Base-by-base conservation (phyloP, 1,140 invertebrate genomes). In the Chrysomallon squamiferum region DNA sequence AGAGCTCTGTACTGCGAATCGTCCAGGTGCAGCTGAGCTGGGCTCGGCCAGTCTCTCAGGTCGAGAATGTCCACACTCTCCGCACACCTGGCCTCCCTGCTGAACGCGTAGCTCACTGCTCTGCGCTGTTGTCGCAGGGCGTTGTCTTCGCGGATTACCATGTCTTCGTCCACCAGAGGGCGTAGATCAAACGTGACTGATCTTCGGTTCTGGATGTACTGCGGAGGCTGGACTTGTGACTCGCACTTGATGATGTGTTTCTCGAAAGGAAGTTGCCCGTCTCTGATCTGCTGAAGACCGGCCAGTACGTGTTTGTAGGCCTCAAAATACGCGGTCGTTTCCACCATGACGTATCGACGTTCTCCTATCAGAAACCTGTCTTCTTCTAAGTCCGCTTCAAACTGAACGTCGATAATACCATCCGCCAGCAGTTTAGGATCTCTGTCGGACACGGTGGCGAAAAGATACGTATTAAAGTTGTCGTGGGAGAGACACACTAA, bases 401-500 rank as follows among this genome's bases (percentile, higher is more conserved):
- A 84, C 89, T 87, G 79, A 0, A 83, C 61, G 38, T 72, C 69
- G n/a, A 83, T 50, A n/a, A 71, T 52, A 20, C 81, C 81, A 18
- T 79, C 60, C 13, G 64, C 59, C 20, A 83, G 59, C 25, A 73
- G 62, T 27, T 73, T 62, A 22, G 83, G 38, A 52, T 91, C 86
- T 59, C 90, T 83, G 41, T 91, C 86, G 3, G 85, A 74, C 30
- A 93, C 89, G 2, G 88, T 90, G n/a, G 89, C 92, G 69, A 93
- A 88, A 47, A 91, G 81, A 35, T 92, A 82, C 35, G 88, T 88
- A 35, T 88, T 79, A 78, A 93, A 94, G 58, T 91, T 87, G 75
- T 92, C 89, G 15, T 73, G 84, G 0, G 91, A 91, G 22, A 95
- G 88, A 67, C 91, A 89, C 0, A 94, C 71, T 20, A 94, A 81